These are phyloP conservation scores for Chelonus insularis DNA, from an alignment of 1,140 invertebrate genomes.

Conservation along the genomic window DNA sequence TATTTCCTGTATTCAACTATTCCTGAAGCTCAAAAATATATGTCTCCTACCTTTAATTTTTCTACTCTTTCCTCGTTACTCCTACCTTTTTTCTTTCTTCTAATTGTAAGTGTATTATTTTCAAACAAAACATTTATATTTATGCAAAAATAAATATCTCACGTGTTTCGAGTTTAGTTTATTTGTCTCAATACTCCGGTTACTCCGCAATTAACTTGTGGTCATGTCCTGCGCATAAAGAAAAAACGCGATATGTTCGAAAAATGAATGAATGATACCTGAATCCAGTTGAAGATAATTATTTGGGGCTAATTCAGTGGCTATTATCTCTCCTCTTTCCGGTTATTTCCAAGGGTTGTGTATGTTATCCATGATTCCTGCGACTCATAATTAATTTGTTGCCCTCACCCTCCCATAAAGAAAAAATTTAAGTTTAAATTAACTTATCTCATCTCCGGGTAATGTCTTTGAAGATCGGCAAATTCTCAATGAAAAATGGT, in stretches of 20 bases:
- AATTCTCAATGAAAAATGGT: background rate
- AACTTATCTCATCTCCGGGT: conserved; percentile 3
- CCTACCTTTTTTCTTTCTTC: background rate
- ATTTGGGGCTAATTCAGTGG: background rate
- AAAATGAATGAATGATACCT: conserved; percentile 10
- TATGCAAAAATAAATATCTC: no score
- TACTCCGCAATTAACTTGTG: background rate
- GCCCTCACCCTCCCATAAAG: conserved; percentile 6
- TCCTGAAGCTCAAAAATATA: conserved; percentile 4
- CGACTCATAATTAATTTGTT: conserved; percentile 25
- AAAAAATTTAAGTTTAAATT: background rate
- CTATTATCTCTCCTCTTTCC: background rate
- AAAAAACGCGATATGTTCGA: conserved; percentile 9
- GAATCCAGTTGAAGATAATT: conserved; percentile 1
- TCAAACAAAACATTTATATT: no score
- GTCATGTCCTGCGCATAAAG: background rate
- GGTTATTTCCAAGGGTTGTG: no score
- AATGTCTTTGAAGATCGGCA: background rate
- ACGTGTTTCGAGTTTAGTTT: background rate
- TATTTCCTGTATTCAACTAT: background rate
- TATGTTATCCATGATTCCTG: no score
- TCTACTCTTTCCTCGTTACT: no score
- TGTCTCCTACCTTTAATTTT: background rate
- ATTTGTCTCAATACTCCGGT: background rate
- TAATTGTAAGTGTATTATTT: no score